Evolutionary conservation across 2,888 invertebrate genomes (phyloP).

Genomic region (Brachypalpus laphriformis): DNA sequence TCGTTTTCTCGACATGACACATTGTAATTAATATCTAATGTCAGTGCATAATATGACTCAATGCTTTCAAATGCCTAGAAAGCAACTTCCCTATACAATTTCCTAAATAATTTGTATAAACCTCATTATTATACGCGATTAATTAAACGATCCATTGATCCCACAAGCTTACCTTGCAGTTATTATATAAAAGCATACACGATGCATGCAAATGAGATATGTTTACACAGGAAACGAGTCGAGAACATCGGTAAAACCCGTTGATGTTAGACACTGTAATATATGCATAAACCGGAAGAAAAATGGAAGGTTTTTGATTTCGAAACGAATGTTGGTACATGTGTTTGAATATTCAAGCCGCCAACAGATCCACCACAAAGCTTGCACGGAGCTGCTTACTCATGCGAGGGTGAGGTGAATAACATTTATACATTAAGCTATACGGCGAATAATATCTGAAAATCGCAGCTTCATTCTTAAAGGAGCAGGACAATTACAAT

Average conservation of each 20-base stretch:
- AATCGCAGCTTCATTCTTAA: no score
- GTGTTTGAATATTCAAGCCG: constrained; percentile 16
- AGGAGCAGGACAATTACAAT: no score
- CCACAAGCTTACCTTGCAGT: constrained; percentile 45
- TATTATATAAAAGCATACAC: constrained; percentile 37
- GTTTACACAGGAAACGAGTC: constrained; percentile 48
- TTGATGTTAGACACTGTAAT: constrained; percentile 7
- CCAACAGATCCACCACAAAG: background rate
- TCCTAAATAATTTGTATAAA: background rate
- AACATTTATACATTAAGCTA: background rate
- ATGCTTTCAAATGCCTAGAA: background rate
- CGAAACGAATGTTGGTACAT: background rate
- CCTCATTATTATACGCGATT: constrained; percentile 11
- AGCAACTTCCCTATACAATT: background rate
- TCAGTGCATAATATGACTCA: no score
- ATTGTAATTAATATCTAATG: background rate
- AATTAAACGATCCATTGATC: constrained; percentile 43
- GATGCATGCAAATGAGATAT: constrained; percentile 37
- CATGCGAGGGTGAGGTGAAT: constrained; percentile 23
- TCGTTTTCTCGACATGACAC: background rate
- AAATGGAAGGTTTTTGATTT: constrained; percentile 33
- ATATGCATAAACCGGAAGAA: constrained; percentile 43
- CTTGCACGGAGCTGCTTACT: background rate
- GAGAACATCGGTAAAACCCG: constrained; percentile 38
- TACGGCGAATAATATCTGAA: background rate